These are phyloP conservation scores for Pomacea canaliculata DNA, from an alignment of 2,888 invertebrate species.

Conservation along the genomic window DNA sequence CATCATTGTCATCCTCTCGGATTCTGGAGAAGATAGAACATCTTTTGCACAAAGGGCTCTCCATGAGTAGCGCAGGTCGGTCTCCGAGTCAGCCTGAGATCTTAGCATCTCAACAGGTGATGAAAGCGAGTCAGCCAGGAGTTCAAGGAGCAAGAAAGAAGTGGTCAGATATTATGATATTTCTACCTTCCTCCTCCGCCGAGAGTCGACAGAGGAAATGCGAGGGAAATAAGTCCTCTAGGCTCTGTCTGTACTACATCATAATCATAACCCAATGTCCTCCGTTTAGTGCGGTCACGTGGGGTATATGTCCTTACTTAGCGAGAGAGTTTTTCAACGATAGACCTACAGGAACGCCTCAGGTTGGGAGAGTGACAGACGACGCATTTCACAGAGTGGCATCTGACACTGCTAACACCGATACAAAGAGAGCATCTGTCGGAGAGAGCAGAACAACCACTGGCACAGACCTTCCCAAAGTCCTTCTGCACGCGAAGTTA, in stretches of 20 bases:
- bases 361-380: background rate
- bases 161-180: background rate
- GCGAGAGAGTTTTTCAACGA: background rate
- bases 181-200: background rate
- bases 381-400: background rate
- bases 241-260: constrained; percentile 27
- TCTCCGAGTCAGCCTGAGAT: no score
- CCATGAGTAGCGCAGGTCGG: no score
- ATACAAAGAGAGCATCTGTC: background rate
- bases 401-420: background rate
- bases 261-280: constrained; percentile 35
- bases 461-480: no score
- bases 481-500: no score
- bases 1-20: constrained; percentile 26
- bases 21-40: constrained; percentile 33
- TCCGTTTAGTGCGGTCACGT: constrained; percentile 35
- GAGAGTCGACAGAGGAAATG: constrained; percentile 18
- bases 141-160: background rate
- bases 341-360: background rate
- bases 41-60: background rate
- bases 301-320: constrained; percentile 29
- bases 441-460: no score
- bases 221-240: constrained; percentile 10
- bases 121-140: background rate
- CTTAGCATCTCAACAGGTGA: background rate